Conservation (phyloP, 2,113 vertebrate genomes). For the Rhinolophus sinicus region DNA sequence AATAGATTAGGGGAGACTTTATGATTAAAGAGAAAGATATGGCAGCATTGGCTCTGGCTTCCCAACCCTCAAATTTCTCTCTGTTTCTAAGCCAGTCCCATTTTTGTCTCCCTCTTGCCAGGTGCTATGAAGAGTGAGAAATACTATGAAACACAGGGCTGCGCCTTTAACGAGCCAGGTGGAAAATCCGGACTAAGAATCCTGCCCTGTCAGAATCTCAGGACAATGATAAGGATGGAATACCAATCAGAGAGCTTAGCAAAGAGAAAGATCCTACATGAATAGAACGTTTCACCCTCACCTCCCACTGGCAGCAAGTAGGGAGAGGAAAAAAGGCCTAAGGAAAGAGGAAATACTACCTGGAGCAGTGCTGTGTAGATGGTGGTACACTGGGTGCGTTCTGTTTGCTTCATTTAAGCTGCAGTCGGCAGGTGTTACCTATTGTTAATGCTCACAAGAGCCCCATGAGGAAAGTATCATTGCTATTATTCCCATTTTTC, state of each 20-base stretch:
- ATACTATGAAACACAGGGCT: not conserved
- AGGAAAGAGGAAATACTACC: not conserved
- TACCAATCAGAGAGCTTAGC: not conserved
- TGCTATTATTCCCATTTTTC: not conserved
- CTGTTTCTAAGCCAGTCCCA: not conserved
- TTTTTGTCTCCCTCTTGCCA: not conserved
- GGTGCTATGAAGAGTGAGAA: not conserved
- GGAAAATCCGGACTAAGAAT: not conserved
- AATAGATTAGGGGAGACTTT: not conserved
- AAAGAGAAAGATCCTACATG: not conserved
- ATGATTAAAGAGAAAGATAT: not conserved
- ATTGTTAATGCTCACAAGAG: not conserved
- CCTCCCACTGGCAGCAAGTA: not conserved
- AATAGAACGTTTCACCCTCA: not conserved
- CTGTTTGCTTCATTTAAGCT: rapidly evolving
- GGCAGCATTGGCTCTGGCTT: not conserved
- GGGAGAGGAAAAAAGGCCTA: not conserved
- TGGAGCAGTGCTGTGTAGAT: not conserved
- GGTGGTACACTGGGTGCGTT: rapidly evolving
- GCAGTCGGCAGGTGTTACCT: not conserved
- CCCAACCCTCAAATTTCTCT: not conserved
- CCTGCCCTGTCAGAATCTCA: not conserved
- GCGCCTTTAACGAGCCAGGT: not conserved
- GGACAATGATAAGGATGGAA: not conserved
- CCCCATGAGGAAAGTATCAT: not conserved